Base-by-base conservation (phyloP, 2,888 invertebrate genomes). In the Acanthosepion esculentum region DNA sequence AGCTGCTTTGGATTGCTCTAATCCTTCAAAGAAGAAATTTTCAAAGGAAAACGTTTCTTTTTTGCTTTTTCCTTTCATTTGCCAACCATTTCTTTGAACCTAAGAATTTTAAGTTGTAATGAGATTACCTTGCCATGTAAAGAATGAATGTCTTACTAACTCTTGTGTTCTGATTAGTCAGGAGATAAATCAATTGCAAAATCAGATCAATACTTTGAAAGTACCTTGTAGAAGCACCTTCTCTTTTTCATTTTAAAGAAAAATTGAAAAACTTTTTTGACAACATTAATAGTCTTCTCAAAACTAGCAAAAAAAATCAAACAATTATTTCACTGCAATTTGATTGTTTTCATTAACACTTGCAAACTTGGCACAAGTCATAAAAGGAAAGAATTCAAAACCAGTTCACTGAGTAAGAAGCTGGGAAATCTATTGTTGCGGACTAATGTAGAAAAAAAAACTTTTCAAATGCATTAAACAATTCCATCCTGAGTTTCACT, bases 21-120 rank as follows among this genome's bases (percentile, higher is more conserved):
- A 78, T 78, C 78, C 78, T 78, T 78, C 78, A 78, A 78, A 78
- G 78, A 78, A 78, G n/a, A 78, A 78, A 33, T 78, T 78, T 78
- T 78, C n/a, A 78, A n/a, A 15, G 78, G n/a, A 78, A 78, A 78
- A n/a, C 33, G 15, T n/a, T 78, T 78, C n/a, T 78, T 78, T 78
- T 78, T n/a, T 78, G 3, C 78, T n/a, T 78, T n/a, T 78, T 33
- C 2, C 15, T n/a, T 15, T n/a, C 15, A 12, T 78, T 18, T 10
- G 41, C n/a, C 15, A 5, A 12, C 15, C 8, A n/a, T 78, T 78
- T n/a, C n/a, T 78, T 78, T 78, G 78, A 78, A 78, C 78, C 78
- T 78, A n/a, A 33, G n/a, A 78, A 78, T 78, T 78, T 78, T n/a
- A n/a, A 78, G n/a, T 78, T 15, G 78, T 78, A 78, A 78, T 78